Base-by-base conservation (phyloP, 2,888 invertebrate genomes). In the Tethea ocularis region DNA sequence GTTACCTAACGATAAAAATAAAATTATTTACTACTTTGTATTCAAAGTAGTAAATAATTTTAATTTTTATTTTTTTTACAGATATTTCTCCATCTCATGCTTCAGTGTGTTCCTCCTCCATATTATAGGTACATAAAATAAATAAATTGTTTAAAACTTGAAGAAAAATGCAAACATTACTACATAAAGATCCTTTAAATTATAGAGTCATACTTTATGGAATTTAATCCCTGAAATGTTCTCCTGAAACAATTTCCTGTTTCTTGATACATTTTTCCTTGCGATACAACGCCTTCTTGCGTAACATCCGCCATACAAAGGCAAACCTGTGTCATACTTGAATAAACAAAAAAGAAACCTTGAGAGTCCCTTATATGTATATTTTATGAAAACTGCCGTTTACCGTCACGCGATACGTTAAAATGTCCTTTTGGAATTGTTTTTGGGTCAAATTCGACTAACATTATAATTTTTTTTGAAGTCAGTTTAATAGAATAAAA, bases 321-420 rank as follows among this genome's bases (percentile, higher is more conserved):
- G 20, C 15, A 36, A 46, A 10, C 46, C 46, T 46, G 17, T 20
- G 38, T 33, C 56, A 26, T 33, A 20, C 24, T 33, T 51, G 36
- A 29, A 60, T 52, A 51, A 60, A 51, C 23, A 51, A 33, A 24
- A 38, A 26, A 15, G 46, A 55, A 51, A 57, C 57, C 60, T 55
- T 52, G 33, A 46, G 52, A 22, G 52, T 58, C 26, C 24, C 51
- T 56, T 51, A 57, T 61, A 62, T 64, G 61, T 64, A 62, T 61
- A 62, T 66, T 63, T 66, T 64, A 64, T 55, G 61, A 52, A 52
- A 56, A 59, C 46, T 20, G 57, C 58, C 52, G 52, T 46, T 57
- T 51, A 57, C 46, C 53, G 61, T 62, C 68, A 66, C 68, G 66
- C 64, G 24, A 66, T 57, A 57, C 29, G 36, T 57, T 61, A 58